A percentile compares a stretch with the other conserved stretches of the same genome.
Conservation (phyloP, 2,113 vertebrate species). For the Neodon shergylaensis region DNA sequence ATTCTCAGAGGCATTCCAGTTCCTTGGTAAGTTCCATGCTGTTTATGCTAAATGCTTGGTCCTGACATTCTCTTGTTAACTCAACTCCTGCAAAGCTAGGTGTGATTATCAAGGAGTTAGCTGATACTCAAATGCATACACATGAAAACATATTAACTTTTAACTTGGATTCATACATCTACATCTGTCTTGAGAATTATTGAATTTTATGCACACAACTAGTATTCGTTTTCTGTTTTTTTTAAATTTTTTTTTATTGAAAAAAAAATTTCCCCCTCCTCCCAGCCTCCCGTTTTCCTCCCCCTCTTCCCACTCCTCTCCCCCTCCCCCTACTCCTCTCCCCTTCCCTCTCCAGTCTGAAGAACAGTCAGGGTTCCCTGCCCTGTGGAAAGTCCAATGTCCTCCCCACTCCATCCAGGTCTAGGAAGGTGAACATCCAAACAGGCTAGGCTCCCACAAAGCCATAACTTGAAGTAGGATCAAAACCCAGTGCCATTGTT, state of each 20-base stretch:
- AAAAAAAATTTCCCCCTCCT: too few relatives aligned
- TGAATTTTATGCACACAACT: background rate
- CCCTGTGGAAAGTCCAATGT: too few relatives aligned
- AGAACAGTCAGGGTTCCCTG: too few relatives aligned
- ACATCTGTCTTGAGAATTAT: background rate
- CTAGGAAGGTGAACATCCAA: too few relatives aligned
- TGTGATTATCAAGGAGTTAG: background rate
- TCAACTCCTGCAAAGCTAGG: conserved; percentile 6
- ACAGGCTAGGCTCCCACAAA: too few relatives aligned
- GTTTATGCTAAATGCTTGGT: background rate
- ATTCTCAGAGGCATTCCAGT: conserved; percentile 84
- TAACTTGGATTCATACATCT: background rate
- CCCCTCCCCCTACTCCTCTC: too few relatives aligned
- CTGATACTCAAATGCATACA: background rate
- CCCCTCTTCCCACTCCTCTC: too few relatives aligned
- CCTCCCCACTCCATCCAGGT: too few relatives aligned
- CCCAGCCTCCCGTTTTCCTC: too few relatives aligned
- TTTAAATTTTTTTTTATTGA: background rate
- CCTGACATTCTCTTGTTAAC: conserved; percentile 6
- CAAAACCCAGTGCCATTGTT: too few relatives aligned
- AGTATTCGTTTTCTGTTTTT: background rate
- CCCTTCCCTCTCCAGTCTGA: too few relatives aligned
- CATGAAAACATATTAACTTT: background rate
- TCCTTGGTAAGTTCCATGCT: conserved; percentile 87
- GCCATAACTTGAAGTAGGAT: too few relatives aligned